phyloP scores from a whole-genome alignment of 1,140 invertebrate genomes.

The Brachionus asplanchnoidis region DNA sequence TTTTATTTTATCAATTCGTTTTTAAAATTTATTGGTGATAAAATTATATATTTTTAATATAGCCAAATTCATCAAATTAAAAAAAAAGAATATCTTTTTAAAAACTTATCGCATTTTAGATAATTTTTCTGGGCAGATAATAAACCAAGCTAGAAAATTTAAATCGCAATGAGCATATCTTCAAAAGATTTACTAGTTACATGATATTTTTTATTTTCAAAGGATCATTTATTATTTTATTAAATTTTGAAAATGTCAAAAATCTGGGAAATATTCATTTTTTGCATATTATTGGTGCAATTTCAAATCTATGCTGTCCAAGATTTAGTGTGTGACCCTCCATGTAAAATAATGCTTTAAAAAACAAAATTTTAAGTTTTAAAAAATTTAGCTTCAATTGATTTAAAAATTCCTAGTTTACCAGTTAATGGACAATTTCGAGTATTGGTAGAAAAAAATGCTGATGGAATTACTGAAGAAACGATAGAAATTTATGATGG shows the following conservation, averaged over 20 bases:
- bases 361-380: neutral
- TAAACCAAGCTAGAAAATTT: neutral
- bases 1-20: neutral
- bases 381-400: neutral
- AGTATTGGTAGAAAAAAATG: conserved; percentile 24
- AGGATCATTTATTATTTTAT: neutral
- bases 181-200: neutral
- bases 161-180: neutral
- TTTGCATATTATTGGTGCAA: neutral
- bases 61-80: neutral
- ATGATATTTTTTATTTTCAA: neutral
- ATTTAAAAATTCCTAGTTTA: neutral
- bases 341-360: neutral
- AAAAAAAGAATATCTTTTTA: neutral
- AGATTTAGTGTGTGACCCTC: neutral
- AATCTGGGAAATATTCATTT: neutral
- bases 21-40: neutral
- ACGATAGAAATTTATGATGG: conserved; percentile 6
- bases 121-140: neutral
- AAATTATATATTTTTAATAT: neutral
- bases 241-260: neutral
- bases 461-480: neutral
- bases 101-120: neutral
- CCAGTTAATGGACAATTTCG: neutral
- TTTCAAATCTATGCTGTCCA: neutral